A percentile compares a stretch with the other conserved stretches of the same genome.
These are phyloP conservation scores for Phytoseiulus persimilis DNA, from an alignment of 2,888 invertebrate species.

Conservation along the genomic window DNA sequence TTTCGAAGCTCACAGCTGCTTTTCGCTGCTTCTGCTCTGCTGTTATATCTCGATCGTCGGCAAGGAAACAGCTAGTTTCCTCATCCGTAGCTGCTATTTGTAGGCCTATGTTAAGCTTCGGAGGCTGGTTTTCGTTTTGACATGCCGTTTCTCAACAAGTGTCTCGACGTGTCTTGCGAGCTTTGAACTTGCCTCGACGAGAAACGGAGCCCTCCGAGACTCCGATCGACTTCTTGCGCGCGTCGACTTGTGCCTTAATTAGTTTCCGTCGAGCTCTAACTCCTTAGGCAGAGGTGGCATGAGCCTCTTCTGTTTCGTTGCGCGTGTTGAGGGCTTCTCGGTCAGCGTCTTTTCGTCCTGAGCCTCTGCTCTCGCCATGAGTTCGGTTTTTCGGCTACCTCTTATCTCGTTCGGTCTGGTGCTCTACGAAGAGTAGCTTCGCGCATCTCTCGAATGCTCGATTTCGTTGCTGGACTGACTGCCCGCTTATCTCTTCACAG, in stretches of 20 bases:
- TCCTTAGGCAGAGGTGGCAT: conserved; percentile 5
- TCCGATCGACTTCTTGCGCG: neutral
- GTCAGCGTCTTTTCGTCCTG: neutral
- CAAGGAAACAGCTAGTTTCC: neutral
- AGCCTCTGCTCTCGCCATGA: neutral
- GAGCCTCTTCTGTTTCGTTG: neutral
- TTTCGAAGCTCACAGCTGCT: neutral
- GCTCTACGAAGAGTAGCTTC: neutral
- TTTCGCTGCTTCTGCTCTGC: neutral
- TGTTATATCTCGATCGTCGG: neutral
- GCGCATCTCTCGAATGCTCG: no score
- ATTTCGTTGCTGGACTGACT: neutral
- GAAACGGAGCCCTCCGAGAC: neutral
- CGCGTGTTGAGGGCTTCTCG: neutral
- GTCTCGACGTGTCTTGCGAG: neutral
- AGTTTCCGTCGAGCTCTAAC: neutral
- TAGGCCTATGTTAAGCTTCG: neutral
- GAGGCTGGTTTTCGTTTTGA: neutral
- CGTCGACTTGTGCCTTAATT: neutral
- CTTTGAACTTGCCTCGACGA: neutral
- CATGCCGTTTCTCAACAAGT: neutral
- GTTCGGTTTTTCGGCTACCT: neutral
- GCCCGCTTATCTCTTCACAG: neutral
- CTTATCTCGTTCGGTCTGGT: neutral
- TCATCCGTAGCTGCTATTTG: neutral